Base-by-base conservation (phyloP, 2,797 vertebrate genomes). In the Paguma larvata region DNA sequence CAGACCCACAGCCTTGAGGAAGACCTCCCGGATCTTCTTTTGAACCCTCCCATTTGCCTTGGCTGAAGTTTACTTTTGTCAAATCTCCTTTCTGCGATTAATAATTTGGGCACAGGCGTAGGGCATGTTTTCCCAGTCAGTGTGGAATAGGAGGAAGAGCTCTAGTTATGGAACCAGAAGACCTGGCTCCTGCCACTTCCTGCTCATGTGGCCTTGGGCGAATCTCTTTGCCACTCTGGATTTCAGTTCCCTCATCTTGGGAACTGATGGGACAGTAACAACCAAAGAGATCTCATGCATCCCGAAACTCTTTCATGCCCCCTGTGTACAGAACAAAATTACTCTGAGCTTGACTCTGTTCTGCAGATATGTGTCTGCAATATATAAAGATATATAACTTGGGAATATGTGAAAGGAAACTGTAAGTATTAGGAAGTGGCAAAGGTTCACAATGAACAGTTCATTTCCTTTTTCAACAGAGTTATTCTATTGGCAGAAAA, bases 381-480 rank as follows among this genome's bases (percentile, higher is more conserved):
- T 23, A 72, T 51, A 70, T 65, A 78, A 91, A 75, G 88, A 77
- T 27, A 46, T 2, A 73, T 63, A 78, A 88, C 44, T 77, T 83
- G 21, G n/a, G 68, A 88, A 56, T 67, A 92, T 46, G 41, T 63
- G 80, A 79, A 94, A 90, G 30, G 53, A 97, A 93, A 79, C 53
- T 63, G 30, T 73, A 93, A 94, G 34, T 84, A 91, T 56, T 91
- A 87, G 32, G 62, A 92, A 86, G 21, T 51, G 89, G 75, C 27
- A 56, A 23, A 59, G 13, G 16, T 83, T 94, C 62, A 70, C 62
- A 44, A 84, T 12, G 30, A 87, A 83, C 4, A 75, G 32, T 73
- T 84, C 68, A 90, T 94, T 96, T 90, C n/a, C 62, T 89, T 92
- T 96, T 96, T 84, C 83, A 90, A 83, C 48, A 46, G 6, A 84